phyloP scores from a whole-genome alignment of 2,888 invertebrate genomes.

The Eumerus sabulonum region DNA sequence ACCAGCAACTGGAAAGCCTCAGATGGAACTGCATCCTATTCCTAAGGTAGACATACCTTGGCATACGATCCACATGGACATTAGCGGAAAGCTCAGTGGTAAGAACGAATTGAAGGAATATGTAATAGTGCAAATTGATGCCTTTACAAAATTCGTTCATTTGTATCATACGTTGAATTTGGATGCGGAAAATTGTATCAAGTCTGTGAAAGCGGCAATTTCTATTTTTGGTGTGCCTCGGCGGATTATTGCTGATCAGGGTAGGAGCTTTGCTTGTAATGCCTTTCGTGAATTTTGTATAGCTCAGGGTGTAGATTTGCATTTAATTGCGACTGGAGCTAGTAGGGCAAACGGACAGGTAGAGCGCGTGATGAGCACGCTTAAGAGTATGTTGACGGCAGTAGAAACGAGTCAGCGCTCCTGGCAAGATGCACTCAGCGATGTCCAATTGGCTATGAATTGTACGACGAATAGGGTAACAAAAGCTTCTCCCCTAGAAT shows the following conservation, averaged over 20 bases:
- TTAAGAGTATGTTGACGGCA: constrained; percentile 57
- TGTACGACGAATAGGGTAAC: constrained; percentile 34
- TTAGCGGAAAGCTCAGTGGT: constrained; percentile 22
- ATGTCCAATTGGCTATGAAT: too few relatives aligned
- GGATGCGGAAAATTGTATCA: constrained; percentile 24
- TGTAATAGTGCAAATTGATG: constrained; percentile 29
- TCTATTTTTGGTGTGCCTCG: constrained; percentile 18
- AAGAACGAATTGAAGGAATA: constrained; percentile 24
- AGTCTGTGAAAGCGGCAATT: constrained; percentile 4
- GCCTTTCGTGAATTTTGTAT: constrained; percentile 51
- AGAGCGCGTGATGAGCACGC: constrained; percentile 49
- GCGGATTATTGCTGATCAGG: constrained; percentile 28
- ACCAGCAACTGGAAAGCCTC: constrained; percentile 22
- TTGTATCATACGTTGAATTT: constrained; percentile 23
- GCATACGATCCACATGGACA: constrained; percentile 29
- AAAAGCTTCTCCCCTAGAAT: too few relatives aligned
- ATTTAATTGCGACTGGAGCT: constrained; percentile 54
- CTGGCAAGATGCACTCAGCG: constrained; percentile 42
- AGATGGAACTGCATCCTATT: constrained; percentile 20
- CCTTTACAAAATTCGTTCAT: constrained; percentile 35
- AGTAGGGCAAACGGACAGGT: constrained; percentile 62
- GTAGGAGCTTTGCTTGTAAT: constrained; percentile 46
- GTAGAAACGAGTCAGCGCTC: constrained; percentile 56
- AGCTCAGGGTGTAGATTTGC: constrained; percentile 46
- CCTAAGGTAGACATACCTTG: constrained; percentile 25